Conservation (phyloP, 2,113 vertebrate genomes). For the Tetrao urogallus region DNA sequence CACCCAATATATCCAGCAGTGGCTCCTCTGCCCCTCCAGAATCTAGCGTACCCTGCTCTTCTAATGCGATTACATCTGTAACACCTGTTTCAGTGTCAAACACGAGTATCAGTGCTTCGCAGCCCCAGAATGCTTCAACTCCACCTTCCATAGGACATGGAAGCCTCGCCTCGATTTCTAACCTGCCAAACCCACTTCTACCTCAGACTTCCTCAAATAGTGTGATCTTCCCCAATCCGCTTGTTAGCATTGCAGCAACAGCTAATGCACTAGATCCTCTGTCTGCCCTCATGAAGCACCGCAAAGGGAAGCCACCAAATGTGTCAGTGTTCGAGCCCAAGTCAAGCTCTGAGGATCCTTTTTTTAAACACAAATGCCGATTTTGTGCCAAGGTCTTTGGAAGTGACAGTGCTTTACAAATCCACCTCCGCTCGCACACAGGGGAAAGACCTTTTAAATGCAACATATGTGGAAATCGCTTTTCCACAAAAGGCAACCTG, state of each 20-base stretch:
- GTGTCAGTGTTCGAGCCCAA: constrained; percentile 98
- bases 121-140: constrained; percentile 85
- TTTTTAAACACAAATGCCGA: constrained; percentile 99
- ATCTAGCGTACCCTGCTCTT: constrained; percentile 73
- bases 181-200: constrained; percentile 91
- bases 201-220: constrained; percentile 95
- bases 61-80: constrained; percentile 77
- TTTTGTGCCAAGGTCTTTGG: constrained; percentile 99
- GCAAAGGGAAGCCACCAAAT: constrained; percentile 97
- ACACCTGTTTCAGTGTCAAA: constrained; percentile 79
- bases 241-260: constrained; percentile 97
- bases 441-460: constrained; percentile 98
- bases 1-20: constrained; percentile 74
- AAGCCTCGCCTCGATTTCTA: constrained; percentile 87
- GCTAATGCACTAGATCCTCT: constrained; percentile 97
- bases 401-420: constrained; percentile 98
- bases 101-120: constrained; percentile 71
- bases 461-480: constrained; percentile 98
- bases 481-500: constrained; percentile 98
- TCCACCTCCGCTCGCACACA: constrained; percentile 97
- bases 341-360: constrained; percentile 95
- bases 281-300: constrained; percentile 96
- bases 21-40: constrained; percentile 80
- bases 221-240: constrained; percentile 97
- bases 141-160: constrained; percentile 87